phyloP scores from a whole-genome alignment of 2,797 vertebrate genomes.

The Todus mexicanus region DNA sequence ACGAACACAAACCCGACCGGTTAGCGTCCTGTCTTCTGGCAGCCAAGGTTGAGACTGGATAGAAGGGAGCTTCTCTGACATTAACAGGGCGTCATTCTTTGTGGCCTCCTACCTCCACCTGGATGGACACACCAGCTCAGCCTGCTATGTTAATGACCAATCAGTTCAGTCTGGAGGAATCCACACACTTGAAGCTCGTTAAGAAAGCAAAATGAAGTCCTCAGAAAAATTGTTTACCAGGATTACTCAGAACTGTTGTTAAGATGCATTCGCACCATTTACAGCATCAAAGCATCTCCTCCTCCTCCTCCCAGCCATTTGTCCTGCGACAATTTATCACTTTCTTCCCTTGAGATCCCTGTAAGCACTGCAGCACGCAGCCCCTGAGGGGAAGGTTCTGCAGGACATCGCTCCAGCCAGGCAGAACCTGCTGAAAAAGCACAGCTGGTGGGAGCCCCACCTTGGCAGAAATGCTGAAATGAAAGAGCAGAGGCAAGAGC shows the following conservation, averaged over 20 bases:
- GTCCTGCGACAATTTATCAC: not conserved
- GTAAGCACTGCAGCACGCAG: not conserved
- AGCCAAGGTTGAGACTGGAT: not conserved
- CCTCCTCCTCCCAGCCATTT: not conserved
- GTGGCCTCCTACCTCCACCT: not conserved
- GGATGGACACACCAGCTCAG: not conserved
- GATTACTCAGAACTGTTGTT: not conserved
- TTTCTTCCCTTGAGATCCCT: not conserved
- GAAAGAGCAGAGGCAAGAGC: not conserved
- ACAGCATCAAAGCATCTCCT: not conserved
- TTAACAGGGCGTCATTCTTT: not conserved
- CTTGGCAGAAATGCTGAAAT: not conserved
- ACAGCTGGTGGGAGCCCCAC: not conserved
- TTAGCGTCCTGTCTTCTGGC: not conserved
- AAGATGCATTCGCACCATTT: not conserved
- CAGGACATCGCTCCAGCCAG: not conserved
- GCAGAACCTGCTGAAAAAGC: not conserved
- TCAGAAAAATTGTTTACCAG: not conserved
- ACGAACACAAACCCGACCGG: not conserved
- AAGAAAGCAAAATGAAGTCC: not conserved
- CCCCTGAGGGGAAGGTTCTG: not conserved
- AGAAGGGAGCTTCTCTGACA: not conserved
- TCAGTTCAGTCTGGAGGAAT: not conserved
- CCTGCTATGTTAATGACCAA: not conserved
- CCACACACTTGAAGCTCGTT: not conserved